A percentile compares a stretch with the other conserved stretches of the same genome.
Evolutionary conservation across 64 coral and sea anemone genomes (phyloP).

Genomic region (Stichodactyla helianthus): DNA sequence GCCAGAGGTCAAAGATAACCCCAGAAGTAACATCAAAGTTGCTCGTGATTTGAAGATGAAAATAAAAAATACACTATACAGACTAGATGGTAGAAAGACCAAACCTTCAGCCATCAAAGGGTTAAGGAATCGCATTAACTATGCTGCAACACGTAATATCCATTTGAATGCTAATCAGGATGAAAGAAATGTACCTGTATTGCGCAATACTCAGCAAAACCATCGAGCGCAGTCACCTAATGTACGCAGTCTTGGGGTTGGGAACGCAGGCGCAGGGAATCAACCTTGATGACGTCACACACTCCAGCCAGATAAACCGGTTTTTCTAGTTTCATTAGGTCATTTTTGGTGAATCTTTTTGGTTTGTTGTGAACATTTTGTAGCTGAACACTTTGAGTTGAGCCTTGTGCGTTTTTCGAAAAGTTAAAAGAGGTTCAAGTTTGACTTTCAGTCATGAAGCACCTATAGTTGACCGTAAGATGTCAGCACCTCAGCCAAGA

Average conservation of each 20-base stretch:
- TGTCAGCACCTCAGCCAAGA: no score
- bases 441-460: no score
- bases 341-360: no score
- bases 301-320: not conserved
- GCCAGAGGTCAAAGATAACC: not conserved
- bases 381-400: no score
- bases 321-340: not conserved
- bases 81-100: not conserved
- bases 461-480: no score
- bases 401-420: no score
- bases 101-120: not conserved
- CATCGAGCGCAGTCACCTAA: not conserved
- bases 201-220: not conserved
- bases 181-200: not conserved
- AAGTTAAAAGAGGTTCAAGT: no score
- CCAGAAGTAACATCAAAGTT: not conserved
- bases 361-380: no score
- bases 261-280: slow-evolving; percentile 47
- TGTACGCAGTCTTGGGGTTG: slow-evolving; percentile 23
- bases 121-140: not conserved
- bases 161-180: not conserved
- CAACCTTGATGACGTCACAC: slow-evolving; percentile 13
- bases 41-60: not conserved
- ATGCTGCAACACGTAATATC: not conserved
- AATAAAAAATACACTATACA: not conserved